These are phyloP conservation scores for Thysanoteuthis rhombus DNA, from an alignment of 2,888 invertebrate genomes.

Conservation along the genomic window DNA sequence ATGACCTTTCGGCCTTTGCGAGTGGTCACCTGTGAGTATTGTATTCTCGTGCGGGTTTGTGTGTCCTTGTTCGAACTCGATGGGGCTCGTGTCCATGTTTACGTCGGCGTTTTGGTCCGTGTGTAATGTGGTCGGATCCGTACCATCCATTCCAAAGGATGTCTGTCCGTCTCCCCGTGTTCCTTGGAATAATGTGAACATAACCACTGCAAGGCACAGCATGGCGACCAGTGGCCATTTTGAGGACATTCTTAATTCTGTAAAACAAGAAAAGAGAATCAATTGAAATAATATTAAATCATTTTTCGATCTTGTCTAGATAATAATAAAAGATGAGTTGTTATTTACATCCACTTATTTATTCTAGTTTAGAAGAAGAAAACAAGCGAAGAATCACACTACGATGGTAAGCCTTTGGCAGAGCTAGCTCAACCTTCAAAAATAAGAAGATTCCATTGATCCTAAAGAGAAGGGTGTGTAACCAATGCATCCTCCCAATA, in stretches of 20 bases:
- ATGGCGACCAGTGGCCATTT: constrained; percentile 20
- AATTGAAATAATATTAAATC: background rate
- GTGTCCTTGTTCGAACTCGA: background rate
- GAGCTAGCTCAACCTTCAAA: too few species aligned
- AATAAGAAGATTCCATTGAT: too few species aligned
- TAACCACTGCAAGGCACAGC: background rate
- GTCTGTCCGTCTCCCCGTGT: background rate
- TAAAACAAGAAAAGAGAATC: background rate
- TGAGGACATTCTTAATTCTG: constrained; percentile 25
- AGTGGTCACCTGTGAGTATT: background rate
- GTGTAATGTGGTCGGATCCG: background rate
- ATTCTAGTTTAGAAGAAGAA: too few species aligned
- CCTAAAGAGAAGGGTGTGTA: too few species aligned
- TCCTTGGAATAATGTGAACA: background rate
- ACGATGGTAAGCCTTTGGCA: too few species aligned
- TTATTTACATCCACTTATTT: too few species aligned
- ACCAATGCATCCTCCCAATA: too few species aligned
- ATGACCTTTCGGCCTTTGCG: background rate
- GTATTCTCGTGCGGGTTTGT: background rate
- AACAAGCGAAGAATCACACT: too few species aligned
- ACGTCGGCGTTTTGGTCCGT: background rate
- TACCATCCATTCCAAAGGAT: background rate
- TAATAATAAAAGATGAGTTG: too few species aligned
- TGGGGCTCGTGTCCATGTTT: background rate
- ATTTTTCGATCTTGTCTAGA: background rate